Base-by-base conservation (phyloP, 2,797 vertebrate genomes). In the Gambusia yucatana region DNA sequence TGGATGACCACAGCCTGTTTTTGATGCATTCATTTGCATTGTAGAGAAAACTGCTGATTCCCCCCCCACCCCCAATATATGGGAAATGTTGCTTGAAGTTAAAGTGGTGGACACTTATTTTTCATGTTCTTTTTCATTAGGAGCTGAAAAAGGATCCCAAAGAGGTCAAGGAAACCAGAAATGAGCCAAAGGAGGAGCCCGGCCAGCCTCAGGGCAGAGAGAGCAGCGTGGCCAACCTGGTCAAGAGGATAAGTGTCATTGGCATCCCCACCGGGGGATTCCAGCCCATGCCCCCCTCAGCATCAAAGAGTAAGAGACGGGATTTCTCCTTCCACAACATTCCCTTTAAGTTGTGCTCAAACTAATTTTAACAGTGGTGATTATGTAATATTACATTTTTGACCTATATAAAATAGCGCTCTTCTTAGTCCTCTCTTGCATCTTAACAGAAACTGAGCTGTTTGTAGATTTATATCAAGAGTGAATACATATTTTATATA, bases 191-290 rank as follows among this genome's bases (percentile, higher is more conserved):
- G 79, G 97, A 97, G 88, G 97, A 97, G 59, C 89, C 94, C 3
- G 86, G 77, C 25, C 91, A 93, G 47, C 94, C 96, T n/a, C 55
- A 90, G 86, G 96, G 93, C 87, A 95, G 96, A 81, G 97, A 98
- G 78, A 94, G 84, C 4, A 99, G 97, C 9, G 98, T 99, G 71
- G 98, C 98, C 71, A 96, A 96, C 82, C 96, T 99, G 84, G 98
- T 99, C 63, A 98, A 99, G 85, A 97, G 98, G 75, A 99, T 99
- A 95, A 99, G 98, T 88, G 97, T 89, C 39, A 97, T 97, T 2
- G 97, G 97, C 73, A 95, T 99, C 89, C 97, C 97, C 16, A 95
- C 96, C 2, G 97, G 97, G 30, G 98, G 96, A 83, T 97, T 98
- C 91, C 97, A 96, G 81, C 97, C 97, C 65, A 96, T 95, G 0